Conservation (phyloP, 2,113 vertebrate species). For the Cryptomyrus ogoouensis region DNA sequence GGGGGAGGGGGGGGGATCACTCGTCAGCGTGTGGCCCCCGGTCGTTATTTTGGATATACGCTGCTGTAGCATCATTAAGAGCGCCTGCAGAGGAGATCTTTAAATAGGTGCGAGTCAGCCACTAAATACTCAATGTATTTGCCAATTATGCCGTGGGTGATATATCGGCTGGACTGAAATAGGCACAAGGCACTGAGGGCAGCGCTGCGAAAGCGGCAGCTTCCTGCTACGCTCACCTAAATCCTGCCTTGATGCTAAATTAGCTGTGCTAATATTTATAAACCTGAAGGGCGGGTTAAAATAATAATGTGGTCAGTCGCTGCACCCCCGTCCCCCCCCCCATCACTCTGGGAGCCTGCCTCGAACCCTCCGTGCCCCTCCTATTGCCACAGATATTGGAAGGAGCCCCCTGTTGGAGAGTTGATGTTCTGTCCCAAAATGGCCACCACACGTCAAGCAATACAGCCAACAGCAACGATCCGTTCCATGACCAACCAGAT, state of each 20-base stretch:
- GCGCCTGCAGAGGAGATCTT: conserved; percentile 33
- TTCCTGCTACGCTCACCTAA: conserved; percentile 57
- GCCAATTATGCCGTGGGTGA: conserved; percentile 46
- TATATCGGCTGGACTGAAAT: conserved; percentile 54
- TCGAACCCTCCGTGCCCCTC: background rate
- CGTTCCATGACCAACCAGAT: background rate
- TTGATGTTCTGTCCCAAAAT: background rate
- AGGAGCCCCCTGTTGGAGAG: background rate
- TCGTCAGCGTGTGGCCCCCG: conserved; percentile 37
- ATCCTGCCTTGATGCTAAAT: conserved; percentile 73
- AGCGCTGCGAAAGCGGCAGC: conserved; percentile 34
- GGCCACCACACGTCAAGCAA: background rate
- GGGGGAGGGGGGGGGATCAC: background rate
- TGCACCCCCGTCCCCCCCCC: background rate
- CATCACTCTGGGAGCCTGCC: background rate
- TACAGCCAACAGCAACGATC: background rate
- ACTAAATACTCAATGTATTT: conserved; percentile 40
- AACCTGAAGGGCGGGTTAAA: conserved; percentile 39
- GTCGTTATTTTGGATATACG: conserved; percentile 41
- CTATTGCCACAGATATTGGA: background rate
- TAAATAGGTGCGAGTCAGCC: conserved; percentile 36
- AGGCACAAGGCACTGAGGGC: conserved; percentile 46
- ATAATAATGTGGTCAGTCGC: background rate
- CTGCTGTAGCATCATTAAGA: conserved; percentile 30
- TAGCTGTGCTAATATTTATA: conserved; percentile 70